Base-by-base conservation (phyloP, 1,140 invertebrate species). In the Diachasmimorpha longicaudata region DNA sequence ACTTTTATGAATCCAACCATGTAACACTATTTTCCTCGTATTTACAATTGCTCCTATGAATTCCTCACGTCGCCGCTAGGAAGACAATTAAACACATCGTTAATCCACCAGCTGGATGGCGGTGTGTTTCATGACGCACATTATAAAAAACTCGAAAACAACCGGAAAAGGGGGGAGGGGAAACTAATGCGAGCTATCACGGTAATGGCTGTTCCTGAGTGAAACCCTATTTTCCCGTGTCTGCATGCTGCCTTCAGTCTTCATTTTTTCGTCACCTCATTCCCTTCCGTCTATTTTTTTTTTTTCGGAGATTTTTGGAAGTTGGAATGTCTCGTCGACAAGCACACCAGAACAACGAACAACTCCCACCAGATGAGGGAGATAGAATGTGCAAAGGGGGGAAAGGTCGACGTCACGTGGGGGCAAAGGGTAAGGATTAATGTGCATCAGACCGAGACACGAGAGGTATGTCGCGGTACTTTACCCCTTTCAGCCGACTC, bases 361-460 rank as follows among this genome's bases (percentile, higher is more conserved):
- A 71, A 46, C 19, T n/a, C 25, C 23, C 25, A 25, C 5, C 16
- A 52, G n/a, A 55, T 21, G 10, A 21, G 42, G 9, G 70, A 36
- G 77, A 74, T 46, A 21, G 36, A 72, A 63, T 44, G 72, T 55
- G 48, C 58, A 44, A 70, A 39, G 69, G 52, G 19, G 46, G 67
- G 39, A 67, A 48, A 72, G 46, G 75, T 58, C 72, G 39, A 42
- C 39, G 39, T 42, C 39, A 10, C 39, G 13, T 70, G 75, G 76
- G 70, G 78, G 74, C 70, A 70, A 68, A 78, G 74, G 76, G 79
- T 67, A 78, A 70, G 76, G 78, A 81, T 76, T 82, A 81, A 83
- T 82, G 81, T 77, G 76, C 80, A 81, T 72, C 81, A 81, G 80
- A 83, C 79, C 79, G 74, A 78, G 77, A 74, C 52, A 79, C 39